These are phyloP conservation scores for Cantharis nigra DNA, from an alignment of 2,888 invertebrate species.

Conservation along the genomic window DNA sequence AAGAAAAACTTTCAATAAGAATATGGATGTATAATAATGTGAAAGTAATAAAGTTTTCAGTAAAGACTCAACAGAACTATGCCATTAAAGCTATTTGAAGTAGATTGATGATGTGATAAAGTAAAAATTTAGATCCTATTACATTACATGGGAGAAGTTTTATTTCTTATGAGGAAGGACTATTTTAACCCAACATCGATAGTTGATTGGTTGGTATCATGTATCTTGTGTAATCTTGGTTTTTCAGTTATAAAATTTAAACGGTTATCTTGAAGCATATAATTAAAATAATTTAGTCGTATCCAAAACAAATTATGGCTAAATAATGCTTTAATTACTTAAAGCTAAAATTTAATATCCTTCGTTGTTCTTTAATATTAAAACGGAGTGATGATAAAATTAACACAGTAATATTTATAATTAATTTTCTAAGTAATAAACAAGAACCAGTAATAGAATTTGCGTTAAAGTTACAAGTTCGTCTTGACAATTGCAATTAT, in stretches of 20 bases:
- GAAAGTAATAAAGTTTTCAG: not conserved
- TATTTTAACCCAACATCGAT: not conserved
- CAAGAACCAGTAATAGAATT: not conserved
- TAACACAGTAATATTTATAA: not conserved
- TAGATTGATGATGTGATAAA: not conserved
- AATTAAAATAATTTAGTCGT: not conserved
- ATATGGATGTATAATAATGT: not conserved
- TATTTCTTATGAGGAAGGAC: not conserved
- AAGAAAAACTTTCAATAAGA: not conserved
- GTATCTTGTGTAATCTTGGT: not conserved
- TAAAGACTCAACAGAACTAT: not conserved
- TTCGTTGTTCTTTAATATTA: not conserved
- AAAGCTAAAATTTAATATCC: not conserved
- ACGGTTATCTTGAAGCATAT: not conserved
- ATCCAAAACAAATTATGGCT: not conserved
- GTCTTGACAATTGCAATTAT: slow-evolving; percentile 6
- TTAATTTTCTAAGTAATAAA: not conserved
- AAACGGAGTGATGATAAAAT: not conserved
- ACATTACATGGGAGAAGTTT: not conserved
- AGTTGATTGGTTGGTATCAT: not conserved
- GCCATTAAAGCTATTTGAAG: not conserved
- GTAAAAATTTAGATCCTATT: not conserved
- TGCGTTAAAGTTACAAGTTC: slow-evolving; percentile 2
- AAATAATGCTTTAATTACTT: not conserved
- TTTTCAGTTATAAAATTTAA: not conserved